Evolutionary conservation across 2,797 vertebrate species (phyloP).

Genomic region (Poeciliopsis paucimaculata): DNA sequence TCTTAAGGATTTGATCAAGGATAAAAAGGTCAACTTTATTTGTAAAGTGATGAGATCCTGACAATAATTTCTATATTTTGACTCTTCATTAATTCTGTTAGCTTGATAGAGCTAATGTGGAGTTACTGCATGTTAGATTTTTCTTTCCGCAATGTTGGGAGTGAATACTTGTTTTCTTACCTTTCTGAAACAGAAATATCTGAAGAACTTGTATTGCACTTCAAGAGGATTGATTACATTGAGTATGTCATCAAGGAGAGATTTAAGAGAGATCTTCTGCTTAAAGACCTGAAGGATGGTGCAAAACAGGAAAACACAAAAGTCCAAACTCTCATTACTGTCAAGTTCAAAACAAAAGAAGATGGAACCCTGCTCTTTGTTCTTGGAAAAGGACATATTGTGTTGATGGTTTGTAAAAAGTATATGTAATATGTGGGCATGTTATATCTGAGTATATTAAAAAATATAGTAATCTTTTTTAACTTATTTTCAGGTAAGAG

Average conservation of each 20-base stretch:
- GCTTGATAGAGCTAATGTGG: not conserved
- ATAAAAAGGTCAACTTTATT: not conserved
- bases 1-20: not conserved
- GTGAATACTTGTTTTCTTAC: not conserved
- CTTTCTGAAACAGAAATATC: conserved; percentile 65
- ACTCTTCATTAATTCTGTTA: not conserved
- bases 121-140: not conserved
- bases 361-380: conserved; percentile 71
- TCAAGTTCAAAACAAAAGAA: conserved; percentile 75
- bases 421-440: not conserved
- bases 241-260: conserved; percentile 80
- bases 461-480: not conserved
- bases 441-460: not conserved
- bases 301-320: conserved; percentile 10
- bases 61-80: not conserved
- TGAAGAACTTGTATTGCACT: conserved; percentile 70
- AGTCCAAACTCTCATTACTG: conserved; percentile 57
- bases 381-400: conserved; percentile 43
- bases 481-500: conserved; percentile 67
- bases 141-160: not conserved
- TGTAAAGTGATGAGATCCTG: not conserved
- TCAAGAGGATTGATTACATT: conserved; percentile 71
- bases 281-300: conserved; percentile 53
- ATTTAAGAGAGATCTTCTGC: conserved; percentile 74
- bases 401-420: conserved; percentile 63